A percentile compares a stretch with the other conserved stretches of the same genome.
Evolutionary conservation across 2,888 invertebrate species (phyloP).

Genomic region (Allolobophora icterica): DNA sequence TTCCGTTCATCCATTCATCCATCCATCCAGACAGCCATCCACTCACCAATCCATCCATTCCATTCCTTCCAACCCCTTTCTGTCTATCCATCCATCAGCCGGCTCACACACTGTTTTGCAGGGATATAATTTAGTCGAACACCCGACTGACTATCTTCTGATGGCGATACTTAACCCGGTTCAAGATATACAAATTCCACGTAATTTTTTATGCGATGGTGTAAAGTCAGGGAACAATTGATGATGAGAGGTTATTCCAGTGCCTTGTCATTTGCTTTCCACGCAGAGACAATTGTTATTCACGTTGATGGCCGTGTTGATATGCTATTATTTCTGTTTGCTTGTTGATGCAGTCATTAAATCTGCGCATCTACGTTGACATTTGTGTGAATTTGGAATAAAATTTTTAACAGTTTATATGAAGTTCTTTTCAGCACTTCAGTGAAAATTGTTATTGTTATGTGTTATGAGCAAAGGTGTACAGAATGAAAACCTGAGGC

Average conservation of each 20-base stretch:
- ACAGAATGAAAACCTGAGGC: too few relatives aligned
- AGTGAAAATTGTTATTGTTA: too few relatives aligned
- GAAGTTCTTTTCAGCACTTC: too few relatives aligned
- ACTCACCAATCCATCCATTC: too few relatives aligned
- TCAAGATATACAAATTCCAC: neutral
- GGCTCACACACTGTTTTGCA: neutral
- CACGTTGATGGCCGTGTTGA: neutral
- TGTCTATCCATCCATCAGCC: slow-evolving; percentile 28
- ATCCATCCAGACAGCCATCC: too few relatives aligned
- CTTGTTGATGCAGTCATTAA: neutral
- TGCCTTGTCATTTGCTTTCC: neutral
- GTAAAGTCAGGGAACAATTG: neutral
- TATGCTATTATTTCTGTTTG: neutral
- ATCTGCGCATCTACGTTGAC: neutral
- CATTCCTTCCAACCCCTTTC: slow-evolving; percentile 34
- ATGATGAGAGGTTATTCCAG: neutral
- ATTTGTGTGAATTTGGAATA: too few relatives aligned
- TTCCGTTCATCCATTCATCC: too few relatives aligned
- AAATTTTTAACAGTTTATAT: too few relatives aligned
- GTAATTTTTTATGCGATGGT: neutral
- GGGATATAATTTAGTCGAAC: neutral
- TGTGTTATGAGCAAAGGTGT: too few relatives aligned
- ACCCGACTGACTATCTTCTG: neutral
- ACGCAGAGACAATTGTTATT: neutral
- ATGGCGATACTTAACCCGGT: neutral